Evolutionary conservation across 2,797 vertebrate species (phyloP).

Genomic region (Typhlichthys eigenmanni): DNA sequence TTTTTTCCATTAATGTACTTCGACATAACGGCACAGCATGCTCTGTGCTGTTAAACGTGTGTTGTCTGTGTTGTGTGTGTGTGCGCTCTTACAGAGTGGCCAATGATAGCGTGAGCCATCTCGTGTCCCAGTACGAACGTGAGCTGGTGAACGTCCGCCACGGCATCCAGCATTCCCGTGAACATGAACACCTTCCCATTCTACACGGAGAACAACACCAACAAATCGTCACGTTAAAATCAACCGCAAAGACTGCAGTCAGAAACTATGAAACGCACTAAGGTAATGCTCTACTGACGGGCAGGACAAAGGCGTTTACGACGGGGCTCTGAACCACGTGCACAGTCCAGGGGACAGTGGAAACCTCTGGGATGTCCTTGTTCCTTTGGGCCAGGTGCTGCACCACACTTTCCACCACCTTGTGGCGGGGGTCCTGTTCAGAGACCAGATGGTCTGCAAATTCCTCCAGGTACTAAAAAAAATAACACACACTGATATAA

Average conservation of each 20-base stretch:
- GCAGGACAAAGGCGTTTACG: slow-evolving; percentile 90
- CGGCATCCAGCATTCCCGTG: slow-evolving; percentile 86
- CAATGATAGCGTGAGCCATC: slow-evolving; percentile 90
- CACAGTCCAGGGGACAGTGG: slow-evolving; percentile 81
- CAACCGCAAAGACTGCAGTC: not conserved
- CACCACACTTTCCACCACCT: slow-evolving; percentile 81
- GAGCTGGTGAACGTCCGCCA: slow-evolving; percentile 89
- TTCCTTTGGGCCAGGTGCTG: slow-evolving; percentile 84
- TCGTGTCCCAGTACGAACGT: slow-evolving; percentile 91
- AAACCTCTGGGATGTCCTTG: slow-evolving; percentile 85
- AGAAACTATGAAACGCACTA: too few species aligned
- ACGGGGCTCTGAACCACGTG: slow-evolving; percentile 85
- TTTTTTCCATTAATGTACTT: too few species aligned
- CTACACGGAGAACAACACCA: slow-evolving; percentile 60
- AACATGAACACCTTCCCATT: slow-evolving; percentile 93
- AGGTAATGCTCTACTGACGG: slow-evolving; percentile 77
- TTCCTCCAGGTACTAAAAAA: slow-evolving; percentile 84
- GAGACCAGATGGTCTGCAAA: slow-evolving; percentile 81
- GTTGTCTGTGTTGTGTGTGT: slow-evolving; percentile 2
- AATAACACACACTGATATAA: slow-evolving; percentile 2
- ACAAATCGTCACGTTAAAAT: not conserved
- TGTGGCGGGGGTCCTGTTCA: slow-evolving; percentile 79
- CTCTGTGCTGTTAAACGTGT: not conserved
- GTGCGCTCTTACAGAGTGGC: slow-evolving; percentile 86
- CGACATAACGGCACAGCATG: too few species aligned